Percentiles rank a stretch among this genome's conserved stretches.
These are phyloP conservation scores for Oligia strigilis DNA, from an alignment of 2,888 invertebrate species.

Conservation along the genomic window DNA sequence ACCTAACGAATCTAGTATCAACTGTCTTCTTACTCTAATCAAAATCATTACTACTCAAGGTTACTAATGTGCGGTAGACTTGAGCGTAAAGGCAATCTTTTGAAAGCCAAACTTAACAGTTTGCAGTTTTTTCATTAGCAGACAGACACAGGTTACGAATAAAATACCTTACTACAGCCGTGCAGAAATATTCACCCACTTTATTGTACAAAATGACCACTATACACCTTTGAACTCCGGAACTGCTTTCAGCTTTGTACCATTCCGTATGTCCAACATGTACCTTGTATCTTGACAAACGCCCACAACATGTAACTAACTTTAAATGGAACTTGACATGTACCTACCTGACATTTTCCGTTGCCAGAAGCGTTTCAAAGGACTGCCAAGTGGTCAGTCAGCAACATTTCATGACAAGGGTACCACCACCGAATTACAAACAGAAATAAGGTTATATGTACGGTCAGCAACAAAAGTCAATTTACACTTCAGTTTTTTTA, in stretches of 20 bases:
- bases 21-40: too few species aligned
- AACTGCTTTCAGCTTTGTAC: neutral
- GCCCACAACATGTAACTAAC: neutral
- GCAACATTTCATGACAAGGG: constrained; percentile 2
- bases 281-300: neutral
- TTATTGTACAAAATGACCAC: neutral
- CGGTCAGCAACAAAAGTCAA: too few species aligned
- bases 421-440: neutral
- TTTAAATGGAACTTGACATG: neutral
- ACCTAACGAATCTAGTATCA: too few species aligned
- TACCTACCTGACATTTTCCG: neutral
- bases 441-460: neutral
- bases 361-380: constrained; percentile 4
- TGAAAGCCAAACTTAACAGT: neutral
- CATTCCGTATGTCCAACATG: neutral
- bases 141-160: too few species aligned
- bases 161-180: too few species aligned
- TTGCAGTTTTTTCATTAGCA: neutral
- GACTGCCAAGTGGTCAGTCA: neutral
- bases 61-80: too few species aligned
- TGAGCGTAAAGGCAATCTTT: too few species aligned
- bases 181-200: too few species aligned
- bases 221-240: neutral
- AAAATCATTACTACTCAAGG: too few species aligned
- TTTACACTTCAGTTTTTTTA: too few species aligned